phyloP scores from a whole-genome alignment of 92 coral and sea anemone genomes.

The Phenganax marumi region DNA sequence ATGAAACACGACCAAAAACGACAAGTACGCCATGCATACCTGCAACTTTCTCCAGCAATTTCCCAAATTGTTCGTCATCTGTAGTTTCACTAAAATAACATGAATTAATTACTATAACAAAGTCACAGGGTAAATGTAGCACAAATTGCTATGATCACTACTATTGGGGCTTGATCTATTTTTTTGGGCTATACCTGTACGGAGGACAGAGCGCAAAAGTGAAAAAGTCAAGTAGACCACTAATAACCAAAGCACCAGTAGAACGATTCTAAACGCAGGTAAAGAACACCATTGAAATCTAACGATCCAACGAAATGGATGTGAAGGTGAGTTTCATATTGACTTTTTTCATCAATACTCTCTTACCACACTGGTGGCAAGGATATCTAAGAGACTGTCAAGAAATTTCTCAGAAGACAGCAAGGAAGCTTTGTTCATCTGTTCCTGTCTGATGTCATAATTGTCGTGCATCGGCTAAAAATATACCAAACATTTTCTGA shows the following conservation, averaged over 20 bases:
- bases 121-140: background rate
- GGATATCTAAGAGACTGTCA: conserved; percentile 78
- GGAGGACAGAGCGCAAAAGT: conserved; percentile 99
- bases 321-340: too few species aligned
- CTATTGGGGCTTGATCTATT: background rate
- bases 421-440: conserved; percentile 88
- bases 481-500: background rate
- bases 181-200: conserved; percentile 66
- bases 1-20: background rate
- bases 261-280: conserved; percentile 66
- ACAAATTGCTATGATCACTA: background rate
- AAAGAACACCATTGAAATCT: background rate
- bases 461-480: conserved; percentile 96
- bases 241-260: conserved; percentile 97
- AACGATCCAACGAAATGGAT: too few species aligned
- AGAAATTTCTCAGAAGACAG: conserved; percentile 92
- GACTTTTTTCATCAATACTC: background rate
- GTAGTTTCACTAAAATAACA: conserved; percentile 78
- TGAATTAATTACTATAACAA: background rate
- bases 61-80: conserved; percentile 87
- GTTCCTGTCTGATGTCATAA: conserved; percentile 93
- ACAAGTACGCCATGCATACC: conserved; percentile 50
- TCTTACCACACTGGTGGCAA: conserved; percentile 94
- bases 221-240: conserved; percentile 85
- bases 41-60: conserved; percentile 90